Base-by-base conservation (phyloP, 1,140 invertebrate species). In the Anoplophora glabripennis region DNA sequence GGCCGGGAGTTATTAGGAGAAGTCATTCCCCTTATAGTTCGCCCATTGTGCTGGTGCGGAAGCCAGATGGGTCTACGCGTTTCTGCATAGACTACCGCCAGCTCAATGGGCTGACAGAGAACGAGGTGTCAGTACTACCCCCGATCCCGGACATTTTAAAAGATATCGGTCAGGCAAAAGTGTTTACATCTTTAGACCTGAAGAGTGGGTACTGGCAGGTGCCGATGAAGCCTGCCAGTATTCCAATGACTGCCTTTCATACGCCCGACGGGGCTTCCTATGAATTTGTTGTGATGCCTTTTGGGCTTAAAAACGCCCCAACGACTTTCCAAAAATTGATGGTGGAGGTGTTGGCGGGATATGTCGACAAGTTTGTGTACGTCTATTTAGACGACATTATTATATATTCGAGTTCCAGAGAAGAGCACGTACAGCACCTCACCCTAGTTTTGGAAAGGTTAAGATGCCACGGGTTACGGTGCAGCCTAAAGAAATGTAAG, bases 81-180 rank as follows among this genome's bases (percentile, higher is more conserved):
- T 67, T 72, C 35, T 72, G 66, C 45, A 46, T 69, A 0, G 65
- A 72, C 41, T 71, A 68, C 47, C 55, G 72, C 1, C 28, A 53
- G 9, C 33, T 83, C 0, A 84, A 83, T 58, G 28, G 48, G 0
- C 61, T 77, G 0, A 81, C 75, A 0, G 62, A 59, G 7, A 59
- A 65, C 12, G 72, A 75, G 15, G 57, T 67, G 0, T 68, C 71
- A 12, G 62, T 66, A 2, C 35, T 74, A 8, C 67, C 69, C 1
- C 1, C 9, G 0, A 66, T 68, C 5, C 15, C 14, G 0, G 63
- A 66, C 1, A 48, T 41, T 0, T 12, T 64, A 3, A 18, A 45
- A 7, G 59, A 58, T 12, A 47, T 68, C 0, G 49, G 58, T 0
- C 41, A 45, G 7, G 53, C 57, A 11, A 55, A 54, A 21, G 46